Evolutionary conservation across 2,888 invertebrate species (phyloP).

Genomic region (Zelleria hepariella): DNA sequence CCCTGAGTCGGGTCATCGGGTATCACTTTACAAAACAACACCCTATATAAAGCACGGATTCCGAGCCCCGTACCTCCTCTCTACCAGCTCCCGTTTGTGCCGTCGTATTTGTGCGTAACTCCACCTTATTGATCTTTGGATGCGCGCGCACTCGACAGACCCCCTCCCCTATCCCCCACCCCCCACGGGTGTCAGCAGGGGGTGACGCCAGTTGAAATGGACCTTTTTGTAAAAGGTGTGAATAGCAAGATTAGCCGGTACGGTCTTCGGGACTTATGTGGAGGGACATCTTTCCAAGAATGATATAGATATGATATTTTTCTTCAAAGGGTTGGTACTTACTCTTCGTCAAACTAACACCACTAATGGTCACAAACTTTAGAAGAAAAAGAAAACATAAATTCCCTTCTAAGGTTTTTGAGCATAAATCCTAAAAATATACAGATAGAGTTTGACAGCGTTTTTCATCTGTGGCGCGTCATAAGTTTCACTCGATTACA

Average conservation of each 20-base stretch:
- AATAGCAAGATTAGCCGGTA: constrained; percentile 1
- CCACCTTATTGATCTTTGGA: constrained; percentile 62
- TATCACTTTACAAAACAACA: too few relatives aligned
- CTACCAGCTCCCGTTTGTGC: background rate
- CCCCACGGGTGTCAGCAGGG: constrained; percentile 11
- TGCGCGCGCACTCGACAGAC: constrained; percentile 61
- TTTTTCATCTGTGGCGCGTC: too few relatives aligned
- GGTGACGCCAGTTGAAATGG: constrained; percentile 52
- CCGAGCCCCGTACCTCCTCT: background rate
- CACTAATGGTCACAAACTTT: too few relatives aligned
- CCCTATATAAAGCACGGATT: too few relatives aligned
- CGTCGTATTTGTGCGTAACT: constrained; percentile 57
- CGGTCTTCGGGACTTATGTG: background rate
- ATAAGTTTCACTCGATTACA: too few relatives aligned
- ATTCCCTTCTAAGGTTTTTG: too few relatives aligned
- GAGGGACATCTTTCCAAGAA: background rate
- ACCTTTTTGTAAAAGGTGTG: constrained; percentile 46
- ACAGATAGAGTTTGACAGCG: too few relatives aligned
- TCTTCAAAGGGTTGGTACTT: too few relatives aligned
- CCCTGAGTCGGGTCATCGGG: too few relatives aligned
- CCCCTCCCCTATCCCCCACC: constrained; percentile 17
- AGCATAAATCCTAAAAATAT: too few relatives aligned
- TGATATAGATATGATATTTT: background rate
- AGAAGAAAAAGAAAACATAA: too few relatives aligned
- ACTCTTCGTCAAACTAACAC: too few relatives aligned